Evolutionary conservation across 2,888 invertebrate species (phyloP).

Genomic region (Leptarthrus brevirostris): DNA sequence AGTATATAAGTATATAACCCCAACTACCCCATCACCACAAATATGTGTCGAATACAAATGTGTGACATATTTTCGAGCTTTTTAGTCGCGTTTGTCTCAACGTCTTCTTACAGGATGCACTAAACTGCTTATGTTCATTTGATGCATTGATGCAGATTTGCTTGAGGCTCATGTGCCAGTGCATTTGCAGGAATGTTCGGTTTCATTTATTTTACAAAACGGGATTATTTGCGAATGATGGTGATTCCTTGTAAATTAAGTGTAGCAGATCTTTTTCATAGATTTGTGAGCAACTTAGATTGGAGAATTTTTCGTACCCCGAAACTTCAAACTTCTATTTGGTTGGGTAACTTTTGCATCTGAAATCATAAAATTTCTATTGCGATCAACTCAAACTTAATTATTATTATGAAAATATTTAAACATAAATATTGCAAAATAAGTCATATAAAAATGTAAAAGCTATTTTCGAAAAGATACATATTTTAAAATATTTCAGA

Average conservation of each 20-base stretch:
- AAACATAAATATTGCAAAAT: no score
- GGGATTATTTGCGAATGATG: constrained; percentile 39
- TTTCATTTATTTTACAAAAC: constrained; percentile 35
- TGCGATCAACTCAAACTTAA: no score
- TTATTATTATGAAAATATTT: no score
- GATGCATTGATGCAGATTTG: constrained; percentile 52
- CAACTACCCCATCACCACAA: constrained; percentile 6
- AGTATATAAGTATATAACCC: constrained; percentile 3
- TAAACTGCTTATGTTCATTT: constrained; percentile 49
- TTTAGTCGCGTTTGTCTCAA: constrained; percentile 14
- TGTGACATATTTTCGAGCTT: constrained; percentile 53
- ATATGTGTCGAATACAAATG: constrained; percentile 51
- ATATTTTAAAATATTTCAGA: no score
- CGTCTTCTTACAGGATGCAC: constrained; percentile 34
- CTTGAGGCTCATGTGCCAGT: constrained; percentile 21
- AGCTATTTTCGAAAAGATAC: no score
- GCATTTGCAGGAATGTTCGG: constrained; percentile 5
- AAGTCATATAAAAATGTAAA: no score
- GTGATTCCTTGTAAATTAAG: constrained; percentile 30
- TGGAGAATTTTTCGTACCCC: constrained; percentile 13
- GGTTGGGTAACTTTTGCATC: no score
- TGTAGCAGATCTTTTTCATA: constrained; percentile 29
- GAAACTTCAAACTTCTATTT: no score
- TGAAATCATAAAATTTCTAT: no score
- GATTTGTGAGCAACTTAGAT: constrained; percentile 10